Evolutionary conservation across 2,113 vertebrate genomes (phyloP), one percentile per base, ranked within the genome.

Genomic region (Noctilio leporinus): DNA sequence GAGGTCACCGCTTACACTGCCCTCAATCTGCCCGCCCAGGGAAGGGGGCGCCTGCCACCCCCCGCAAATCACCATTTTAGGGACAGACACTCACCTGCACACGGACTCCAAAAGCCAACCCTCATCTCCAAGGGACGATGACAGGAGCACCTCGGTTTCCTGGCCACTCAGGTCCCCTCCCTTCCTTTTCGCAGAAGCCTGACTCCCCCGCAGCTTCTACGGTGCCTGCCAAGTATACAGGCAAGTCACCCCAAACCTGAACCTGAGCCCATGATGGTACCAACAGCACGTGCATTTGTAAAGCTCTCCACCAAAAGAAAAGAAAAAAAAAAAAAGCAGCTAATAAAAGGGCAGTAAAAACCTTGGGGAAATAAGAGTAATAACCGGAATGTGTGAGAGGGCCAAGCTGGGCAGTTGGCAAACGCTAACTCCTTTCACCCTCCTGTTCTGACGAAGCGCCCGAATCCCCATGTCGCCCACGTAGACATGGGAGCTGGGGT

Each of bases 361-460:
- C 45, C 87, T 17, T 15, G 22, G 47, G 70, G 51, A 6, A 64
- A 69, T 0, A 69, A 1, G n/a, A 77, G 30, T 28, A 51, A 28
- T 1, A 7, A 38, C 14, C 4, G 28, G 22, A 22, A 65, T 4
- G 3, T 30, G 5, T 28, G 0, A 35, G 11, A 62, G 17, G 5
- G 35, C 76, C 7, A 28, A 88, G 80, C 19, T 14, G 0, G 3
- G 82, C 86, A 8, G 22, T 1, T 87, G 53, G 38, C 15, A 35
- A 22, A 40, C 5, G 22, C 24, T 1, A 86, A 47, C 35, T 4
- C 45, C 40, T 16, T 38, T 9, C 59, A 7, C 14, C 8, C 65
- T 30, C 51, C 62, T 1, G 40, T 17, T 38, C 15, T 70, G 45
- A n/a, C 17, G 9, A n/a, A 80, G 70, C 11, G 3, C 15, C 0